Percentiles rank a stretch among this genome's conserved stretches.
These are phyloP conservation scores for Pangasius sanitwongsei DNA, from an alignment of 2,797 vertebrate species.

Conservation along the genomic window DNA sequence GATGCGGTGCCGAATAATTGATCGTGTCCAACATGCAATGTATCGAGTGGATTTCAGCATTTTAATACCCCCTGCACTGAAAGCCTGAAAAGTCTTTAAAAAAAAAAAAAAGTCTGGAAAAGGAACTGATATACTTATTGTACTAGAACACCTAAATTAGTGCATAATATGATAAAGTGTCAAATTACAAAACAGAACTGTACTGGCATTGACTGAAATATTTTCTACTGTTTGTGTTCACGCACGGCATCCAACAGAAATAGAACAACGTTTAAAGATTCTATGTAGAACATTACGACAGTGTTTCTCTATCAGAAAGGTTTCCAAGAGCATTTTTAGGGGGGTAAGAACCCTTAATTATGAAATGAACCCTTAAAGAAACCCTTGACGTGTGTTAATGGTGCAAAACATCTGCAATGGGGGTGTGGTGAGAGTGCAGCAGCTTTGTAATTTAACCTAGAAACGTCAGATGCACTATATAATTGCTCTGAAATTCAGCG, in stretches of 20 bases:
- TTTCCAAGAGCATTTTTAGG: not conserved
- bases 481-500: not conserved
- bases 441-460: slow-evolving; percentile 18
- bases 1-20: not conserved
- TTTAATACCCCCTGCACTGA: not conserved
- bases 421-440: not conserved
- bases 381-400: not conserved
- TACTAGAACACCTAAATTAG: not conserved
- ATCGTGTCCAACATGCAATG: not conserved
- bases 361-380: slow-evolving; percentile 7
- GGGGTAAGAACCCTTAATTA: not conserved
- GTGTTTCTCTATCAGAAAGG: not conserved
- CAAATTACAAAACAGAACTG: not conserved
- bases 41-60: not conserved
- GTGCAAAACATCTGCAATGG: slow-evolving; percentile 18
- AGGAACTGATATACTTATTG: not conserved
- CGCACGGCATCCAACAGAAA: not conserved
- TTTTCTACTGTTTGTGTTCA: not conserved
- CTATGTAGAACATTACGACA: not conserved
- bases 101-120: not conserved
- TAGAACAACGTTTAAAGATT: too few relatives aligned
- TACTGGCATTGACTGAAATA: not conserved
- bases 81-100: not conserved
- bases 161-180: not conserved
- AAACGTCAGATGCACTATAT: not conserved